phyloP scores from a whole-genome alignment of 2,888 invertebrate genomes.

The Teleiodes luculella region DNA sequence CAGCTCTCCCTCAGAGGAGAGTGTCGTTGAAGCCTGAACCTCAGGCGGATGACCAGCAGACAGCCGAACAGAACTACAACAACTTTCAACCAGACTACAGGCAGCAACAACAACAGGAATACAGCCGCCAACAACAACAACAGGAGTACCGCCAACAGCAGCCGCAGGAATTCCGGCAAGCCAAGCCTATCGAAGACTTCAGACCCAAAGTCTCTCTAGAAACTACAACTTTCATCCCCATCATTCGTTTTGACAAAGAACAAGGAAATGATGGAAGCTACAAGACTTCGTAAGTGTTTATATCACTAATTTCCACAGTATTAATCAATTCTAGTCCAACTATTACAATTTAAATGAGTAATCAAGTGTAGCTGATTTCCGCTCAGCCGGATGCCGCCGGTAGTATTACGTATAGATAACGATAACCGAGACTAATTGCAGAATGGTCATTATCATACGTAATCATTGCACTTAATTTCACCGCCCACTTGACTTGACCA shows the following conservation, averaged over 20 bases:
- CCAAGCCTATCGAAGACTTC: slow-evolving; percentile 63
- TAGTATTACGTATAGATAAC: neutral
- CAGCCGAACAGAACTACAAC: slow-evolving; percentile 53
- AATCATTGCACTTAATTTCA: neutral
- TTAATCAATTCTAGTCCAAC: neutral
- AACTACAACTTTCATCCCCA: slow-evolving; percentile 88
- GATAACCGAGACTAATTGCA: neutral
- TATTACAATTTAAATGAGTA: neutral
- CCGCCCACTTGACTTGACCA: slow-evolving; percentile 3
- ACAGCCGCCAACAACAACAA: slow-evolving; percentile 33
- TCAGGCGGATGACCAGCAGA: slow-evolving; percentile 50
- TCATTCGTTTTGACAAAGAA: slow-evolving; percentile 89
- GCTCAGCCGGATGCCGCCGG: neutral
- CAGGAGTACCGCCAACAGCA: slow-evolving; percentile 18
- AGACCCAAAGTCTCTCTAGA: slow-evolving; percentile 68
- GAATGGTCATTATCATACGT: neutral
- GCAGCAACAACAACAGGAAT: slow-evolving; percentile 51
- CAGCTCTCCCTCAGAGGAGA: slow-evolving; percentile 69
- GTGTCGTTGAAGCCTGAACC: slow-evolving; percentile 51
- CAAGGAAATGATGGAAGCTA: slow-evolving; percentile 91
- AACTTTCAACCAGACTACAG: slow-evolving; percentile 46
- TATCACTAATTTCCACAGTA: neutral
- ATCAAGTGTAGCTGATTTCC: slow-evolving; percentile 2
- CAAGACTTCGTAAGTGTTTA: slow-evolving; percentile 82
- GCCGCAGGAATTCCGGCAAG: slow-evolving; percentile 52